Evolutionary conservation across 2,888 invertebrate species (phyloP), one percentile per base, ranked within the genome.

Genomic region (Cantharis flavilabris): DNA sequence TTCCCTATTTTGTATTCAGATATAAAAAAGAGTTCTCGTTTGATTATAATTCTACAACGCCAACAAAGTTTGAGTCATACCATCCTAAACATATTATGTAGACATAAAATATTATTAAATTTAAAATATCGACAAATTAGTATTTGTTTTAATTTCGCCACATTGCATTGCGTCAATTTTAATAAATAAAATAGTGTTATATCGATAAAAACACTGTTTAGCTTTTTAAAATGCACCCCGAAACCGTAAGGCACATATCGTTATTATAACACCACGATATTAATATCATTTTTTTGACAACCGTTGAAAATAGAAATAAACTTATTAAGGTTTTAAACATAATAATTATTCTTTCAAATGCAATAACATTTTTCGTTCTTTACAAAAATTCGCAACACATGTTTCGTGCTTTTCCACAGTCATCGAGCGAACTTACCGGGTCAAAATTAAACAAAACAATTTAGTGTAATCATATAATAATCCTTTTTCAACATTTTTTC

Each of bases 1-100:
- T 82, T 81, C 80, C 82, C 83, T 83, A 81, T 80, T 82, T 82
- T 83, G 79, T 83, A 82, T 82, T 82, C 83, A 84, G 83, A 84
- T 79, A 72, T 63, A 77, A 77, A 77, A 79, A 79, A 75, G 75
- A 77, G 83, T 83, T 82, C 81, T 81, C 80, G 67, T 71, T 75
- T 69, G 49, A 49, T 49, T 49, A 69, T 26, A 23, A 69, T 76
- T 76, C 30, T 75, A 70, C 33, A 23, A 69, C 26, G 64, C 63
- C 20, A 73, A 28, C 62, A 71, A 49, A 71, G 67, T 23, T 78
- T 76, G 74, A 79, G 79, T 76, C 76, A 76, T 73, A 49, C 49
- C n/a, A 49, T 5, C 4, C 49, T n/a, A 49, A n/a, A 33, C 49
- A 49, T n/a, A 49, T 13, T 33, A 13, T 13, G 16, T 33, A 3